Conservation (phyloP, 2,888 invertebrate species). For the Tanaodytes sp. region DNA sequence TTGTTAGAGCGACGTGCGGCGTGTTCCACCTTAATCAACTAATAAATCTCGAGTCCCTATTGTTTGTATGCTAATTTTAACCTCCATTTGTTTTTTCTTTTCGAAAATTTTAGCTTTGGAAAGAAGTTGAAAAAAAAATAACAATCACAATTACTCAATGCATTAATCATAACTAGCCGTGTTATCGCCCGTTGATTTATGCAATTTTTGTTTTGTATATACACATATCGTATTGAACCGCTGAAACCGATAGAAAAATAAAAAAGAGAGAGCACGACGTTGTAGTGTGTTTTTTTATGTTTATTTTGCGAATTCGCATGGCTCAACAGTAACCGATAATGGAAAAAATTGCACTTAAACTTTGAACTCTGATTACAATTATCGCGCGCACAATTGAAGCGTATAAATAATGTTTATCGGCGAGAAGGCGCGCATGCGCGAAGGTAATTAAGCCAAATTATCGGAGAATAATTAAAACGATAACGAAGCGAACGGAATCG, state of each 20-base stretch:
- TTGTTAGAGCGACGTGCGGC: too few species aligned
- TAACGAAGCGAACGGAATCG: conserved; percentile 1
- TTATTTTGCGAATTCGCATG: background rate
- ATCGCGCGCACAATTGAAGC: conserved; percentile 12
- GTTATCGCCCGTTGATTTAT: too few species aligned
- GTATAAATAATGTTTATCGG: conserved; percentile 17
- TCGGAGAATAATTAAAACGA: conserved; percentile 10
- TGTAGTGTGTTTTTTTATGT: background rate
- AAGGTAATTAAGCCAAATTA: conserved; percentile 23
- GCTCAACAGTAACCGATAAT: conserved; percentile 10
- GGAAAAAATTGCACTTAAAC: conserved; percentile 31
- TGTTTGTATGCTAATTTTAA: too few species aligned
- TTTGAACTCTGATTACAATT: conserved; percentile 34
- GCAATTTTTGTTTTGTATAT: too few species aligned
- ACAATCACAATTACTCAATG: background rate
- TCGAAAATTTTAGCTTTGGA: too few species aligned
- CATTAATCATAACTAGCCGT: background rate
- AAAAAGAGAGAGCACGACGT: too few species aligned
- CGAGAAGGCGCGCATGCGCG: conserved; percentile 21
- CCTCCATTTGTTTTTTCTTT: too few species aligned
- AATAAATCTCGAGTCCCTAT: too few species aligned
- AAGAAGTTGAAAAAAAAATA: too few species aligned
- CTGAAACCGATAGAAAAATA: too few species aligned
- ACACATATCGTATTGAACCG: too few species aligned
- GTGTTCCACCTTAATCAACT: too few species aligned